Evolutionary conservation across 1,140 invertebrate species (phyloP), one percentile per base, ranked within the genome.

Genomic region (Antheraea mylitta): DNA sequence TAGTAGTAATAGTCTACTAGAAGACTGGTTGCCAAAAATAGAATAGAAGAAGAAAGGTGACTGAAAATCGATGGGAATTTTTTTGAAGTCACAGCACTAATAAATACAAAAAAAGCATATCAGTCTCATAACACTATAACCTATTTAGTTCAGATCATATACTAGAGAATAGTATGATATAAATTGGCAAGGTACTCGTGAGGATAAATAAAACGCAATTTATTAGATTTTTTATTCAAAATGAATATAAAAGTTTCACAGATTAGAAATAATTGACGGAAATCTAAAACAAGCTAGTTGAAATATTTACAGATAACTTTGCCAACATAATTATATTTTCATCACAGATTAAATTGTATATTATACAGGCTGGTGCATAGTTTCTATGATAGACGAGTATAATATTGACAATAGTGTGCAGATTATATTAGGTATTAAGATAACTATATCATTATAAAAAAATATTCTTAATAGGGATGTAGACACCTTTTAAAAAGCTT

Each of bases 151-250:
- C 1, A 4, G 22, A 30, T 4, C 22, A 30, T 30, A 4, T 4
- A 30, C 1, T 30, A 30, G 22, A 30, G 22, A 30, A 30, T 30
- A 4, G 7, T 10, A 42, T 42, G 11, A 42, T 7, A 10, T 42
- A 11, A 42, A 42, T 42, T 42, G 2, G 11, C 38, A 42, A 42
- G 11, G 38, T 42, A 42, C 1, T 8, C 59, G 66, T 19, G 38
- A 64, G 58, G 48, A 18, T 70, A 78, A 88, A 86, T 86, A 72
- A 88, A 86, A 86, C 82, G 77, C 83, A 76, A 77, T 77, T 80
- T 82, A 73, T 70, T 59, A 74, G 71, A 78, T 72, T 74, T 77
- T 86, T 86, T 88, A 86, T 84, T 86, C 11, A n/a, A 53, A 48
- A 53, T 53, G 9, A 16, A 16, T 53, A 53, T 53, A 53, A 53